Conservation (phyloP, 1,140 invertebrate genomes). For the Eubasilissa regina region DNA sequence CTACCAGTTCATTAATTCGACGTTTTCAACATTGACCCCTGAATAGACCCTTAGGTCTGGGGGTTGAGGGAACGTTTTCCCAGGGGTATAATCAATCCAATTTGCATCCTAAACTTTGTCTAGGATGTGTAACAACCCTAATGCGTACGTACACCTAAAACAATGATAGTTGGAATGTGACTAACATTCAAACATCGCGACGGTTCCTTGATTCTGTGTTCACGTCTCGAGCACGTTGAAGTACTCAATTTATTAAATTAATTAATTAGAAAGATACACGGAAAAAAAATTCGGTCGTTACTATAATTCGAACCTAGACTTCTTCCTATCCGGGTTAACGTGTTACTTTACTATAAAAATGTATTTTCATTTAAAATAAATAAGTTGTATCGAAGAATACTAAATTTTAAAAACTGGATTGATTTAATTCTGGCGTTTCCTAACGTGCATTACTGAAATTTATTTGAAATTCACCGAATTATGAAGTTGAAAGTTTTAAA, state of each 20-base stretch:
- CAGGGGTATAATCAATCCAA: conserved; percentile 59
- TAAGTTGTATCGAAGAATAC: too few relatives aligned
- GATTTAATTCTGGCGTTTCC: too few relatives aligned
- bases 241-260: not conserved
- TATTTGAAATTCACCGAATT: too few relatives aligned
- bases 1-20: conserved; percentile 58
- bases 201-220: not conserved
- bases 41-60: conserved; percentile 18
- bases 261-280: too few relatives aligned
- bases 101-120: conserved; percentile 58
- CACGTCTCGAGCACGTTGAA: not conserved
- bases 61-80: conserved; percentile 42
- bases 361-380: too few relatives aligned
- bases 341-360: too few relatives aligned
- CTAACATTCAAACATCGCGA: conserved; percentile 16
- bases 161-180: conserved; percentile 40
- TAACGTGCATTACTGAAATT: too few relatives aligned
- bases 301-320: too few relatives aligned
- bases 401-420: too few relatives aligned
- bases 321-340: too few relatives aligned
- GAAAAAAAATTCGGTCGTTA: too few relatives aligned
- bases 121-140: conserved; percentile 53
- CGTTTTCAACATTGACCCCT: conserved; percentile 58
- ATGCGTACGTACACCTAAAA: conserved; percentile 11
- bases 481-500: too few relatives aligned